Percentiles rank a stretch among this genome's conserved stretches.
Evolutionary conservation across 2,888 invertebrate species (phyloP).

Genomic region (Xanthostigma xanthostigma): DNA sequence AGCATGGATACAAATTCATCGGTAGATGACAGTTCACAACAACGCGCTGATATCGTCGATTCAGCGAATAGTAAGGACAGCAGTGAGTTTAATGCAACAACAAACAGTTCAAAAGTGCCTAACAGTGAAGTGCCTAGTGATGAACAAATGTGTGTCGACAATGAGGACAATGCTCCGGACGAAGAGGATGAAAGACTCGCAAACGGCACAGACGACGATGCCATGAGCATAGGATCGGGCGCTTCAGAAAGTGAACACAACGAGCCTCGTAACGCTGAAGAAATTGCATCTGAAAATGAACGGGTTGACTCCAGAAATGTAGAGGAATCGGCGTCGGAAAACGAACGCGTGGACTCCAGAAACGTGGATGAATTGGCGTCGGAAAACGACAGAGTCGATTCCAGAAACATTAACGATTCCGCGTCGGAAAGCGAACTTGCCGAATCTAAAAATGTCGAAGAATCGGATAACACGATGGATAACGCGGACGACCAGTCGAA

Average conservation of each 20-base stretch:
- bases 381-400: too few relatives aligned
- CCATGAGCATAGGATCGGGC: slow-evolving; percentile 2
- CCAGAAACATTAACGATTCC: too few relatives aligned
- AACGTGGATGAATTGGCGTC: too few relatives aligned
- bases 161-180: slow-evolving; percentile 14
- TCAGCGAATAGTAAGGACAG: slow-evolving; percentile 6
- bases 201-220: slow-evolving; percentile 16
- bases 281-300: slow-evolving; percentile 1
- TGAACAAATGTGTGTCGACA: slow-evolving; percentile 6
- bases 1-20: slow-evolving; percentile 4
- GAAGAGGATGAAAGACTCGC: slow-evolving; percentile 16
- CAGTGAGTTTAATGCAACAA: background rate
- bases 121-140: too few relatives aligned
- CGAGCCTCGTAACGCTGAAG: slow-evolving; percentile 5
- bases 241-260: slow-evolving; percentile 2
- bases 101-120: too few relatives aligned
- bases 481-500: slow-evolving; percentile 13
- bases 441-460: too few relatives aligned
- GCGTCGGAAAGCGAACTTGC: too few relatives aligned
- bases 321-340: too few relatives aligned
- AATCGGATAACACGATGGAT: slow-evolving; percentile 8
- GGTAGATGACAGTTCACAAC: slow-evolving; percentile 4
- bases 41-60: background rate
- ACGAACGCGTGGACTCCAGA: too few relatives aligned
- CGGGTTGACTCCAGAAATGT: background rate